These are phyloP conservation scores for Loriculus beryllinus DNA, from an alignment of 2,797 vertebrate genomes.

Conservation along the genomic window DNA sequence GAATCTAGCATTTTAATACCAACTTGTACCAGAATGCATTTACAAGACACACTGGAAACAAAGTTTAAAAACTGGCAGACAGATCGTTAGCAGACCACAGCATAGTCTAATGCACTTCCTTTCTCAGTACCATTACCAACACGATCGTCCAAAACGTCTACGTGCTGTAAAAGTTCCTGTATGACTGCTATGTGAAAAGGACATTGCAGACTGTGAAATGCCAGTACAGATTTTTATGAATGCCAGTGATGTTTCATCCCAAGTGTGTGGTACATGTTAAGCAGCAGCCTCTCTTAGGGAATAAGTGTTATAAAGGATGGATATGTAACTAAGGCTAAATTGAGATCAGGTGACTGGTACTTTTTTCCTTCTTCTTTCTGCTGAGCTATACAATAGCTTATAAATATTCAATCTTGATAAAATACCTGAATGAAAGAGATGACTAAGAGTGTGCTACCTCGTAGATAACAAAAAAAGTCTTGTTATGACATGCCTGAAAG, in stretches of 20 bases:
- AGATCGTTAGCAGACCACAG: not conserved
- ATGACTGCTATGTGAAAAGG: not conserved
- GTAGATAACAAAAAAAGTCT: conserved; percentile 5
- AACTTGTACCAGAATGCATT: not conserved
- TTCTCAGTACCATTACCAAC: not conserved
- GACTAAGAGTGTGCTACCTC: not conserved
- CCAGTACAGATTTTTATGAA: not conserved
- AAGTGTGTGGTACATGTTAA: not conserved
- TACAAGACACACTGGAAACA: not conserved
- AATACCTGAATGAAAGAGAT: not conserved
- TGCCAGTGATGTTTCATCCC: not conserved
- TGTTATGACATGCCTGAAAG: not conserved
- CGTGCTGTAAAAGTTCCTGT: not conserved
- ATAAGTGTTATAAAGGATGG: not conserved
- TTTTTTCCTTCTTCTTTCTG: not conserved
- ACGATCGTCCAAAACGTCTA: not conserved
- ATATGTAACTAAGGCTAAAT: not conserved
- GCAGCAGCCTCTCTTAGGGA: not conserved
- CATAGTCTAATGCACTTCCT: not conserved
- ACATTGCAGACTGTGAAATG: not conserved
- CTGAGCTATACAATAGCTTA: not conserved
- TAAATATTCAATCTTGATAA: conserved; percentile 20
- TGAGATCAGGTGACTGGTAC: not conserved
- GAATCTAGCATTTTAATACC: not conserved
- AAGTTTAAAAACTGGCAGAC: not conserved